A percentile compares a stretch with the other conserved stretches of the same genome.
phyloP scores from a whole-genome alignment of 2,888 invertebrate species.

The Melipona beecheii region DNA sequence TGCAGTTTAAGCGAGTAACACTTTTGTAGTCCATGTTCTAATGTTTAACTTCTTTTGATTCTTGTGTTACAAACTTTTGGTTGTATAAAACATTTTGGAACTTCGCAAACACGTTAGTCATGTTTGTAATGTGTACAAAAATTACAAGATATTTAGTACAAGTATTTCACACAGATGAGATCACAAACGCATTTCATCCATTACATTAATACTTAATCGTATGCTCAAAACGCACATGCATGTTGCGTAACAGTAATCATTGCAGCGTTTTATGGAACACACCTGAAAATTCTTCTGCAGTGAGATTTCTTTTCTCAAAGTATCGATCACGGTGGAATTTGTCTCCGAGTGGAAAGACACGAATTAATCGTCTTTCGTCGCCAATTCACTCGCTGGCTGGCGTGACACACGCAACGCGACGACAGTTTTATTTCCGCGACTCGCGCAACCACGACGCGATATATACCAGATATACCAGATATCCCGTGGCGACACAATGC shows the following conservation, averaged over 20 bases:
- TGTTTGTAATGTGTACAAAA: too few species aligned
- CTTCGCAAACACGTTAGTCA: too few species aligned
- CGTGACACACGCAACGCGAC: conserved; percentile 19
- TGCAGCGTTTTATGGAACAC: too few species aligned
- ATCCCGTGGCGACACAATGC: conserved; percentile 64
- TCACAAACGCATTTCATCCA: too few species aligned
- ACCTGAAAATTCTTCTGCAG: too few species aligned
- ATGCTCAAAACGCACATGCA: too few species aligned
- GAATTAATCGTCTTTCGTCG: conserved; percentile 43
- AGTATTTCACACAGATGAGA: too few species aligned
- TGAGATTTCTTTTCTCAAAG: background rate
- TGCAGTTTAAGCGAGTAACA: background rate
- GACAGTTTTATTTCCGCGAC: conserved; percentile 61
- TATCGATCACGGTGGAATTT: background rate
- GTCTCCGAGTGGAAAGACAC: background rate
- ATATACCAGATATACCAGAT: conserved; percentile 43
- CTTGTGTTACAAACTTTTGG: too few species aligned
- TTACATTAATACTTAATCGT: too few species aligned
- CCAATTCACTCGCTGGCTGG: conserved; percentile 27
- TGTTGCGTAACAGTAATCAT: too few species aligned
- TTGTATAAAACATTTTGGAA: too few species aligned
- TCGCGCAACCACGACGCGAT: background rate
- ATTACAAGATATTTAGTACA: too few species aligned
- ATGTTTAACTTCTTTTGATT: background rate
- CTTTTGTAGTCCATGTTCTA: background rate